Conservation (phyloP, 1,140 invertebrate species). For the Cardiocondyla obscurior region DNA sequence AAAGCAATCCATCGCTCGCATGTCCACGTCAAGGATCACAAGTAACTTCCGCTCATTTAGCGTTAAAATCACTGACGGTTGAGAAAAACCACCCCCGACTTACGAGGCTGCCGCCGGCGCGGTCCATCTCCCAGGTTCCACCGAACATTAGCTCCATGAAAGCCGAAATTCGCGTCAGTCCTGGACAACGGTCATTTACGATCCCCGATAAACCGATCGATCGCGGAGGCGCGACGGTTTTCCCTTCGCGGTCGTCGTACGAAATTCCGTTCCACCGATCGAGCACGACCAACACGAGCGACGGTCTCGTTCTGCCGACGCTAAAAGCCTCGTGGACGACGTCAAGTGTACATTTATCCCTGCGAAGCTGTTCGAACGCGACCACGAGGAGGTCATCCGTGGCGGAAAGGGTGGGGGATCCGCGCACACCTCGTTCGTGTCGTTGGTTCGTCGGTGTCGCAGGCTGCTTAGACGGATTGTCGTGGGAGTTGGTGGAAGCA, state of each 20-base stretch:
- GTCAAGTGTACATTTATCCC: slow-evolving; percentile 73
- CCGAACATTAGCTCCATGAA: slow-evolving; percentile 9
- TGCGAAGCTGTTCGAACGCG: slow-evolving; percentile 68
- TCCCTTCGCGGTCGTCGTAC: slow-evolving; percentile 13
- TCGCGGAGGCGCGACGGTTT: slow-evolving; percentile 7
- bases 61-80: slow-evolving; percentile 25
- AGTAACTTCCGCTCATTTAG: not conserved
- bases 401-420: slow-evolving; percentile 59
- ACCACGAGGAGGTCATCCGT: slow-evolving; percentile 67
- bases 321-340: slow-evolving; percentile 67
- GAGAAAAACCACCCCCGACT: slow-evolving; percentile 20
- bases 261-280: slow-evolving; percentile 52
- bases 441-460: slow-evolving; percentile 49
- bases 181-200: not conserved
- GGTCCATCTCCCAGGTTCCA: not conserved
- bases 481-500: slow-evolving; percentile 56
- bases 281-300: slow-evolving; percentile 53
- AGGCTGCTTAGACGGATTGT: slow-evolving; percentile 23
- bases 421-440: slow-evolving; percentile 56
- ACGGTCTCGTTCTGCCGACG: slow-evolving; percentile 63
- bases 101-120: slow-evolving; percentile 16
- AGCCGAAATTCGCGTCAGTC: not conserved
- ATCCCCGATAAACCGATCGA: not conserved
- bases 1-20: too few relatives aligned
- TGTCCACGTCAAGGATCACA: too few relatives aligned